Evolutionary conservation across 2,113 vertebrate genomes (phyloP).

Genomic region (Serinus canaria): DNA sequence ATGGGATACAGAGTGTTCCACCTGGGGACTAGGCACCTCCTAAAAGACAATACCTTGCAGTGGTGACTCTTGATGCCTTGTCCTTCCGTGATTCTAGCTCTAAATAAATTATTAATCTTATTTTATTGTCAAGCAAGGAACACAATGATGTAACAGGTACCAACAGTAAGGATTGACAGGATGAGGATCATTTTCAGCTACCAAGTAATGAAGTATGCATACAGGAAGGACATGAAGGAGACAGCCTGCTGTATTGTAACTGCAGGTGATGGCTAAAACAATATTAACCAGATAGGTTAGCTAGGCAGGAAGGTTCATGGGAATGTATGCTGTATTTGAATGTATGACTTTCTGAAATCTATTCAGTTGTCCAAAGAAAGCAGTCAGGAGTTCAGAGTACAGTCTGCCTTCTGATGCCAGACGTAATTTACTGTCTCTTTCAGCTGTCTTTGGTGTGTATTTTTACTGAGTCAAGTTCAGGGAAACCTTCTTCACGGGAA

Average conservation of each 20-base stretch:
- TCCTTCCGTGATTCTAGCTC: not conserved
- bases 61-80: not conserved
- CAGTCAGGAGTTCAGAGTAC: not conserved
- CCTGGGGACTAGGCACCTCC: not conserved
- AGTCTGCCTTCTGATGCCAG: not conserved
- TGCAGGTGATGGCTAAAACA: not conserved
- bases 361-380: not conserved
- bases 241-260: constrained; percentile 46
- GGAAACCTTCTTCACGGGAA: not conserved
- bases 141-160: constrained; percentile 74
- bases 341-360: not conserved
- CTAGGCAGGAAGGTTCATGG: not conserved
- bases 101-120: not conserved
- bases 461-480: not conserved
- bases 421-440: not conserved
- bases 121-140: not conserved
- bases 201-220: constrained; percentile 72
- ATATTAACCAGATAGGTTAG: not conserved
- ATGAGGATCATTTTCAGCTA: constrained; percentile 75
- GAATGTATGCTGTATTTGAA: not conserved
- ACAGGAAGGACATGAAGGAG: constrained; percentile 76
- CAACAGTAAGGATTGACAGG: constrained; percentile 67
- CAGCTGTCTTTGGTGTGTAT: not conserved
- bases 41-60: not conserved
- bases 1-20: not conserved